Percentiles rank a stretch among this genome's conserved stretches.
phyloP scores from a whole-genome alignment of 2,797 vertebrate species.

The Parotocinclus haroldoi region DNA sequence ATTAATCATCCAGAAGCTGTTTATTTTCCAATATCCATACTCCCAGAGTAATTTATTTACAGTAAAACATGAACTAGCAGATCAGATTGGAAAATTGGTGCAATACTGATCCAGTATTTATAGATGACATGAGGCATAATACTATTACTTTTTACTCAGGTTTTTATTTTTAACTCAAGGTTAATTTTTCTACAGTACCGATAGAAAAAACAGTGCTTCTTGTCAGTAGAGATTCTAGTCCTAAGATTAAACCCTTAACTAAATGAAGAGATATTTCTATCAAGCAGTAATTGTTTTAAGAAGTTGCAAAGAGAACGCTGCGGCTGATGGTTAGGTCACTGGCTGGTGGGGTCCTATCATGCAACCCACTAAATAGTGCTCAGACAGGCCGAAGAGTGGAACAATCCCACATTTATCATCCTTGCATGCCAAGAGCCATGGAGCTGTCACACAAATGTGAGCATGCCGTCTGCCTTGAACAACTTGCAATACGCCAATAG shows the following conservation, averaged over 20 bases:
- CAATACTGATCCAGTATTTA: no score
- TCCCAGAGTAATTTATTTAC: no score
- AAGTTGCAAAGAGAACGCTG: slow-evolving; percentile 34
- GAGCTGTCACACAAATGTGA: slow-evolving; percentile 44
- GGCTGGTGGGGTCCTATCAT: slow-evolving; percentile 43
- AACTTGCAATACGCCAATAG: slow-evolving; percentile 24
- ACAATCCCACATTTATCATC: slow-evolving; percentile 50
- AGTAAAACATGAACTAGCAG: no score
- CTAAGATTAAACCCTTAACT: no score
- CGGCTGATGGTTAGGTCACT: slow-evolving; percentile 22
- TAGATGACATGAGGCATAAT: no score
- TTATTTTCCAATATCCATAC: no score
- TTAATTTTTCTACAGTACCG: slow-evolving; percentile 38
- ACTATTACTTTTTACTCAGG: neutral
- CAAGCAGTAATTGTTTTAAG: slow-evolving; percentile 49
- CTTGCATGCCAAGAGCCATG: slow-evolving; percentile 34
- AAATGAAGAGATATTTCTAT: slow-evolving; percentile 41
- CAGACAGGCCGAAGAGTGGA: slow-evolving; percentile 43
- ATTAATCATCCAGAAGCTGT: no score
- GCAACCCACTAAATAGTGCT: slow-evolving; percentile 50
- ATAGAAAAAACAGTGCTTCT: slow-evolving; percentile 16
- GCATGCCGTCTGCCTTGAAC: slow-evolving; percentile 21
- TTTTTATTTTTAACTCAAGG: slow-evolving; percentile 22
- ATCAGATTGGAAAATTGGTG: no score
- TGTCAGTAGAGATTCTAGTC: slow-evolving; percentile 42